Evolutionary conservation across 2,888 invertebrate species (phyloP).

Genomic region (Xylophagus ater): DNA sequence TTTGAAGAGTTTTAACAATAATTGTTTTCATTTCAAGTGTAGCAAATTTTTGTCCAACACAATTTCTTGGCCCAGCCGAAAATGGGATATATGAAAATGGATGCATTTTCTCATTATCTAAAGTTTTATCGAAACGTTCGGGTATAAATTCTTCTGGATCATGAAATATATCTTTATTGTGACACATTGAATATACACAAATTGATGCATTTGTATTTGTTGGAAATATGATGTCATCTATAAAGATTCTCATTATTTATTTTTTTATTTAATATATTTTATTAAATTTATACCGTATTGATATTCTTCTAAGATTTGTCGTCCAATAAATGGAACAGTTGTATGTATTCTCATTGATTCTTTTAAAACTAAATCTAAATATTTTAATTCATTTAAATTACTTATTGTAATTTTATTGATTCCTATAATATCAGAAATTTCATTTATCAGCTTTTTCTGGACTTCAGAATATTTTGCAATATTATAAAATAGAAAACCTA

Average conservation of each 20-base stretch:
- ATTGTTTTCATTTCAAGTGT: constrained; percentile 33
- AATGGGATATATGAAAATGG: constrained; percentile 19
- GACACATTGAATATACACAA: constrained; percentile 9
- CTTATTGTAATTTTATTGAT: constrained; percentile 16
- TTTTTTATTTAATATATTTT: background rate
- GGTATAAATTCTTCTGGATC: constrained; percentile 20
- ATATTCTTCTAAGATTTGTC: constrained; percentile 9
- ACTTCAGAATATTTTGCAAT: constrained; percentile 33
- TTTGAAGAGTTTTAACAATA: constrained; percentile 26
- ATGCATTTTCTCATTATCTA: constrained; percentile 10
- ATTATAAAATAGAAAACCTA: constrained; percentile 34
- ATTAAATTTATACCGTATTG: background rate
- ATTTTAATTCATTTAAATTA: constrained; percentile 9
- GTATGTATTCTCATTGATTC: constrained; percentile 16
- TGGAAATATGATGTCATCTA: constrained; percentile 7
- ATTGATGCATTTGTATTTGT: constrained; percentile 6
- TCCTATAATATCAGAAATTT: constrained; percentile 30
- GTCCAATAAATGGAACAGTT: constrained; percentile 14
- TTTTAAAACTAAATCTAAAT: constrained; percentile 15
- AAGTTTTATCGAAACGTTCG: constrained; percentile 17
- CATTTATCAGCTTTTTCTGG: constrained; percentile 33
- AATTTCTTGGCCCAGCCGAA: constrained; percentile 31
- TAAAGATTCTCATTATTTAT: background rate
- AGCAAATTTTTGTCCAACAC: constrained; percentile 35
- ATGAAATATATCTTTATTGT: constrained; percentile 15